Base-by-base conservation (phyloP, 1,140 invertebrate species). In the Marisa cornuarietis region DNA sequence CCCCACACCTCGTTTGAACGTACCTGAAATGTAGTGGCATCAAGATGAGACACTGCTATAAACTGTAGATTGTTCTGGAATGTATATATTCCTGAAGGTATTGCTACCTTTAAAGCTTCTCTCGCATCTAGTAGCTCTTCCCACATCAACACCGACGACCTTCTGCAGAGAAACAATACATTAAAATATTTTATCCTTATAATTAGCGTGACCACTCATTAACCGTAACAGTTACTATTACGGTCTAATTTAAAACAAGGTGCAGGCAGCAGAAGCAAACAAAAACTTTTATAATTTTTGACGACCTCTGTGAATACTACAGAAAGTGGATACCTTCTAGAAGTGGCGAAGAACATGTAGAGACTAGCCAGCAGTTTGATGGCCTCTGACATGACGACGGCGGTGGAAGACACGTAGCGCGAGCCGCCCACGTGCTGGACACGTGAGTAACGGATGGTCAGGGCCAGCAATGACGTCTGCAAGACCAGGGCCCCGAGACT, bases 11-110 rank as follows among this genome's bases (percentile, higher is more conserved):
- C 5, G 3, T 26, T 71, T 42, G 20, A n/a, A 54, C 51, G 68
- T 92, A 98, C 97, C 94, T 99, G 99, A 93, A 98, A 98, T 26
- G 98, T 99, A 22, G 98, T 98, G 76, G 98, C 98, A 93, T 99
- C 98, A 79, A 99, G 93, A 93, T 99, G 97, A 24, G 97, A 97
- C 42, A 98, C 95, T 9, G 98, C 99, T 65, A 99, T 93, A 91
- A 99, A 99, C 9, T 99, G 92, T 71, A 99, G 93, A 93, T 99
- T 99, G 90, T 99, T 99, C 91, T 99, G 99, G 83, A 99, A 91
- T 65, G 98, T 95, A 88, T 99, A 99, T 0, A 99, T 93, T 85
- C 98, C 93, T 6, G 98, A 97, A 69, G 98, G 98, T 51, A 99
- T 95, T 86, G 96, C 96, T 54, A 99, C 95, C 83, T 90, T 90